Percentiles rank a stretch among this genome's conserved stretches.
Conservation (phyloP, 2,797 vertebrate genomes). For the Smutsia gigantea region DNA sequence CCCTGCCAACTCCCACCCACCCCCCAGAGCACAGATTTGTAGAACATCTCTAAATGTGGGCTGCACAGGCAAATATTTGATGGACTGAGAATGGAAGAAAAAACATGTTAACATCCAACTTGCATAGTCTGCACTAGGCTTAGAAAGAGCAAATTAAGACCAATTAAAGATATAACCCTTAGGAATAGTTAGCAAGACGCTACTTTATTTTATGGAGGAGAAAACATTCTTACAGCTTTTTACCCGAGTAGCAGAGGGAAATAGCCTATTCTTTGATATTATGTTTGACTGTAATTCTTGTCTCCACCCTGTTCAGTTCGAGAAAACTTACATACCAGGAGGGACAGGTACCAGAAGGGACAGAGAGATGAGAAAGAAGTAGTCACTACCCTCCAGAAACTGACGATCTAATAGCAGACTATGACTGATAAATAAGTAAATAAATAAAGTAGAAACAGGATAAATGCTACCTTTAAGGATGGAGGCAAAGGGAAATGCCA, state of each 20-base stretch:
- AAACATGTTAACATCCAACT: background rate
- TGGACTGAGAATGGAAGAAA: background rate
- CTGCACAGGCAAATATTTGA: background rate
- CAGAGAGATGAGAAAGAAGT: constrained; percentile 20
- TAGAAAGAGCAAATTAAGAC: constrained; percentile 26
- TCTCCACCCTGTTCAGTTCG: background rate
- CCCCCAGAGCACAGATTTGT: background rate
- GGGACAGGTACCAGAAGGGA: background rate
- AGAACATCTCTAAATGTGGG: background rate
- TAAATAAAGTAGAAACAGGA: background rate
- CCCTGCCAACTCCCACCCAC: background rate
- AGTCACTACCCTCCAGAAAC: background rate
- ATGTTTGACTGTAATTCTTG: background rate
- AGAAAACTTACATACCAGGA: background rate
- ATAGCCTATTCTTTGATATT: background rate
- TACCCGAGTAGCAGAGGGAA: background rate
- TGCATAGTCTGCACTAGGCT: background rate
- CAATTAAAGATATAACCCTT: constrained; percentile 28
- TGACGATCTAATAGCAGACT: background rate
- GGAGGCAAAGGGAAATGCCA: background rate
- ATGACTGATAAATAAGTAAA: background rate
- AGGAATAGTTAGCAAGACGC: constrained; percentile 14
- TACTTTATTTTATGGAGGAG: background rate
- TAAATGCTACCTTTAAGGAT: background rate
- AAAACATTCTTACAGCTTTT: background rate